Base-by-base conservation (phyloP, 2,113 vertebrate genomes). In the Ornithorhynchus anatinus region DNA sequence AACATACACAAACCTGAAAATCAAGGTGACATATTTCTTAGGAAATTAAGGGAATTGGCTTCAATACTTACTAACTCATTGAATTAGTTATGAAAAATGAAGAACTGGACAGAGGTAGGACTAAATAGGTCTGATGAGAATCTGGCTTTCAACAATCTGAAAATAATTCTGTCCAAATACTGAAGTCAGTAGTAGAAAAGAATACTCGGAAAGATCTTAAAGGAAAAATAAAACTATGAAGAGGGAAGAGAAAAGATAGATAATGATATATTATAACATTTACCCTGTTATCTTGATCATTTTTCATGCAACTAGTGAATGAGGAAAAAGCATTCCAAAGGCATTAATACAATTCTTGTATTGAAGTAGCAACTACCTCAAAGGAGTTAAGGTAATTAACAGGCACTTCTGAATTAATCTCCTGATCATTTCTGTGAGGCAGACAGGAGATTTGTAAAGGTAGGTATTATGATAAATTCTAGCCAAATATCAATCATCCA, bases 21-120 rank as follows among this genome's bases (percentile, higher is more conserved):
- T 74, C 72, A 37, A 1, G 27, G 33, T 5, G 31, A 22, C 51
- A 47, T 35, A 48, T 66, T 38, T 52, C 51, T 48, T 29, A 1
- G 56, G 7, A 27, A 15, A 25, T 33, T 20, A 15, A 47, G 62
- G 75, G 52, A 59, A 57, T 38, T 48, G 66, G 51, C 13, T 3
- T 53, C 50, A 14, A 0, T 59, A 69, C 59, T 63, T 70, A 56
- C 68, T 39, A 60, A 75, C 60, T 68, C 59, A 51, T 70, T 37
- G 53, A 56, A 11, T 75, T 75, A 69, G 70, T 77, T 75, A 58
- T 70, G 60, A 63, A 80, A 72, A 77, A 79, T 11, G 66, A 50
- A 75, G 82, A 69, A 43, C 25, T 27, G 78, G 75, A 64, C 72
- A 69, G 19, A 77, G 63, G 54, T 0, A 9, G 48, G 80, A 72